Conservation (phyloP, 2,113 vertebrate genomes). For the Alectura lathami region DNA sequence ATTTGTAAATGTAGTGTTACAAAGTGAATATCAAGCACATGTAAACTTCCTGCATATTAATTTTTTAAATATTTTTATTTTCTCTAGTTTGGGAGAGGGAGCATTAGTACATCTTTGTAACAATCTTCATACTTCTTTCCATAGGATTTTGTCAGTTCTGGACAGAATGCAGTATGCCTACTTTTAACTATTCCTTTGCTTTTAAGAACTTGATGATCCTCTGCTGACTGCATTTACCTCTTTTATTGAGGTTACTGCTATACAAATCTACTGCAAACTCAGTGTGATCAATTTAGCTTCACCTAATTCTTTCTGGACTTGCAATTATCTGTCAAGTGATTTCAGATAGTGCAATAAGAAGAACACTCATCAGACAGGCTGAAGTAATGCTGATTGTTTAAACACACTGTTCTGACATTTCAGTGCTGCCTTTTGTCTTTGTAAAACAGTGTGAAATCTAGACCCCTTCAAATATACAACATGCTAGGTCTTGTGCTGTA, state of each 20-base stretch:
- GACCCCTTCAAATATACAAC: neutral
- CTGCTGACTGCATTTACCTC: neutral
- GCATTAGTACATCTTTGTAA: neutral
- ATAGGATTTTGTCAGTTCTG: neutral
- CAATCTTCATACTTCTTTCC: neutral
- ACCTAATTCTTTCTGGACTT: neutral
- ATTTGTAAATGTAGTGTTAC: neutral
- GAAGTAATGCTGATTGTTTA: neutral
- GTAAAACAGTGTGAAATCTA: neutral
- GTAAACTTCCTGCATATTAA: neutral
- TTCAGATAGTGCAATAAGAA: neutral
- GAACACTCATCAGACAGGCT: neutral
- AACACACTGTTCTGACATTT: neutral
- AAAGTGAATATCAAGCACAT: neutral
- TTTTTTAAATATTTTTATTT: neutral
- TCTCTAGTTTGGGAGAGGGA: neutral
- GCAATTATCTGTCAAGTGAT: neutral
- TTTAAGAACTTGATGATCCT: neutral
- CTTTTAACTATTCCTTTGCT: neutral
- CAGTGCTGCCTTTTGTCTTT: neutral
- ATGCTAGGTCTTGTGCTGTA: accelerated
- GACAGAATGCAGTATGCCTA: neutral
- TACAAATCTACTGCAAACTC: neutral
- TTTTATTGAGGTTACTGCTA: neutral
- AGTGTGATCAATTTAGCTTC: neutral